A percentile compares a stretch with the other conserved stretches of the same genome.
Conservation (phyloP, 2,888 invertebrate genomes). For the Lepidocyrtoides sp. region DNA sequence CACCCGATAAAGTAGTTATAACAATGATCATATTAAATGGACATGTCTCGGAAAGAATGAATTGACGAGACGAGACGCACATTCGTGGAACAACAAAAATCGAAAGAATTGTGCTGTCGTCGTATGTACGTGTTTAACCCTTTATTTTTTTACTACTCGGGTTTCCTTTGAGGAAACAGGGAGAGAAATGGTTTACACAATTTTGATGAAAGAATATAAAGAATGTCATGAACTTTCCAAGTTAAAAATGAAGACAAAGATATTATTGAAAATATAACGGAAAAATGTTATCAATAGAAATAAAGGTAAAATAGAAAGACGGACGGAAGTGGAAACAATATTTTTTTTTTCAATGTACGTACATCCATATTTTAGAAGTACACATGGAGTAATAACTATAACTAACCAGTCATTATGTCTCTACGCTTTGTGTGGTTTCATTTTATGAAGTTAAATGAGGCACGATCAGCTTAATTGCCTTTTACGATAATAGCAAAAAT, state of each 20-base stretch:
- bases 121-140: background rate
- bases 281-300: background rate
- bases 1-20: slow-evolving; percentile 37
- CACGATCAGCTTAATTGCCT: background rate
- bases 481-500: background rate
- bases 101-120: background rate
- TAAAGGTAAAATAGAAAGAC: background rate
- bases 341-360: background rate
- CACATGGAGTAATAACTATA: background rate
- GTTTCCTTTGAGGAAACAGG: background rate
- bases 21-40: slow-evolving; percentile 14
- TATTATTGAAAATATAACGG: background rate
- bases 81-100: too few relatives aligned
- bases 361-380: too few relatives aligned
- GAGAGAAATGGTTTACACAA: background rate
- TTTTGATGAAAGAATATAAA: background rate
- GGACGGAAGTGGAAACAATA: background rate
- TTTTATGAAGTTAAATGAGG: background rate
- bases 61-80: slow-evolving; percentile 33
- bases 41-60: slow-evolving; percentile 39
- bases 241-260: background rate
- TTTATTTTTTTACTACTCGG: background rate
- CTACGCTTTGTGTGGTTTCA: background rate
- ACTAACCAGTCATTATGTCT: too few relatives aligned
- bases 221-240: background rate